A percentile compares a stretch with the other conserved stretches of the same genome.
Evolutionary conservation across 2,113 vertebrate genomes (phyloP).

Genomic region (Typhlomys cinereus): DNA sequence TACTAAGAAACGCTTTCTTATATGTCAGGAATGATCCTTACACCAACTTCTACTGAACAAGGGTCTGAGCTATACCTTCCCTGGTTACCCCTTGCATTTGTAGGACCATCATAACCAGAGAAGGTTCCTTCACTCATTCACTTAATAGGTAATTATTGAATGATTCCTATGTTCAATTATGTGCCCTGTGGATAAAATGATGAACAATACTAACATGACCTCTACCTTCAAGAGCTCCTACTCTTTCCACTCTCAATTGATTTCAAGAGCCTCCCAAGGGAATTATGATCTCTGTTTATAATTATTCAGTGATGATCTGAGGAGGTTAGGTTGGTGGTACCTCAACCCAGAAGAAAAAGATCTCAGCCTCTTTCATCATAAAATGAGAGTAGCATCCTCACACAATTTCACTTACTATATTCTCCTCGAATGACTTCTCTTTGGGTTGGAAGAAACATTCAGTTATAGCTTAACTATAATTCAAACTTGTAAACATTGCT

Average conservation of each 20-base stretch:
- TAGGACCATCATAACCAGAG: not conserved
- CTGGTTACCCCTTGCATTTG: not conserved
- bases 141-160: not conserved
- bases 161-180: not conserved
- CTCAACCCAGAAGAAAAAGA: not conserved
- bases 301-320: not conserved
- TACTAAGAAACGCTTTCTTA: constrained; percentile 1
- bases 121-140: not conserved
- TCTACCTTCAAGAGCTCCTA: not conserved
- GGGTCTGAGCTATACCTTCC: not conserved
- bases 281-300: not conserved
- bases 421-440: not conserved
- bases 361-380: not conserved
- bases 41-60: not conserved
- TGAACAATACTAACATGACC: not conserved
- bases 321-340: not conserved
- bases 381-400: not conserved
- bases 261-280: not conserved
- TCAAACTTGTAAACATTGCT: constrained; percentile 53
- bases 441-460: constrained; percentile 42
- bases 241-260: not conserved
- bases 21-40: not conserved
- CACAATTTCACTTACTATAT: not conserved
- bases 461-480: constrained; percentile 37
- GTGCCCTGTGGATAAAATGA: not conserved